Percentiles rank a stretch among this genome's conserved stretches.
phyloP scores from a whole-genome alignment of 2,888 invertebrate species.

The Toxonevra muliebris region DNA sequence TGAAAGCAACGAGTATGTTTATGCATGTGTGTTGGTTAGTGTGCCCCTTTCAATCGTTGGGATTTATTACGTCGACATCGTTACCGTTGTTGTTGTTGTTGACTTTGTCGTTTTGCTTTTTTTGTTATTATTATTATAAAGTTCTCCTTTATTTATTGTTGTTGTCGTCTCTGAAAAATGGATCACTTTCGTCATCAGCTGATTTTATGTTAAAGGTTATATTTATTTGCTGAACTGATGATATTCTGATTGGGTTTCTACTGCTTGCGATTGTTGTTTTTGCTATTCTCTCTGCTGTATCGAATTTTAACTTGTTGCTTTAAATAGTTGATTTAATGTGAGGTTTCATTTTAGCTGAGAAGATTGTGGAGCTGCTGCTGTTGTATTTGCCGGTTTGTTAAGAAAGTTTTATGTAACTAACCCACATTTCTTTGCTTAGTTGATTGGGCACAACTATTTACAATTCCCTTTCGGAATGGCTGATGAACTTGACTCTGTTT shows the following conservation, averaged over 20 bases:
- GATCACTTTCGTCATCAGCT: background rate
- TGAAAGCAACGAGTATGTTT: no score
- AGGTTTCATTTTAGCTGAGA: background rate
- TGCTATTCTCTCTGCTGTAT: background rate
- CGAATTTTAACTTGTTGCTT: constrained; percentile 2
- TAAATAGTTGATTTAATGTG: background rate
- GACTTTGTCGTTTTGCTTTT: background rate
- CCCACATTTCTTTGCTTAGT: no score
- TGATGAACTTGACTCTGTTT: no score
- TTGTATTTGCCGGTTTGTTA: no score
- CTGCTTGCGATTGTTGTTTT: background rate
- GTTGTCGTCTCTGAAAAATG: no score
- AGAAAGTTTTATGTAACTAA: no score
- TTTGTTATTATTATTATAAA: no score
- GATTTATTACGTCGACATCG: background rate
- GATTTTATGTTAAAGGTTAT: background rate
- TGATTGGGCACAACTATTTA: no score
- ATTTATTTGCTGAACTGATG: background rate
- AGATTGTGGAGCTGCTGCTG: background rate
- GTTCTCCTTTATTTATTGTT: background rate
- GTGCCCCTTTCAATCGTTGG: no score
- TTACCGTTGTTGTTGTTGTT: background rate
- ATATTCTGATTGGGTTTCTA: background rate
- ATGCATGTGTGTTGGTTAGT: no score
- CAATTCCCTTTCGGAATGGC: no score